Percentiles rank a stretch among this genome's conserved stretches.
Evolutionary conservation across 2,888 invertebrate genomes (phyloP).

Genomic region (Acheta domesticus): DNA sequence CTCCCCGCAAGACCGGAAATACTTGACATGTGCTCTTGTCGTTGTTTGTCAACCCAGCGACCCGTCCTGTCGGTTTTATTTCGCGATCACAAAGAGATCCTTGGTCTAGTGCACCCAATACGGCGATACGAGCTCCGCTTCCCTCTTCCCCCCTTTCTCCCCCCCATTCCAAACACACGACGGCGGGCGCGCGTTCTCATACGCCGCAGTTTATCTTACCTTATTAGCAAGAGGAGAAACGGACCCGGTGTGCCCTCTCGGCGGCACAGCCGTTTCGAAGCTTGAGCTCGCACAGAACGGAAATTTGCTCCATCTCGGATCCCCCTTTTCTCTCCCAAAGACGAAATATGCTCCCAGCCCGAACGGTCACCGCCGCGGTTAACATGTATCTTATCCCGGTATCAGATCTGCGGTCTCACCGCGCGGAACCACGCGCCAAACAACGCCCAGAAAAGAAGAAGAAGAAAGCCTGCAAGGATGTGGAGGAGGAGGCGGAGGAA

Average conservation of each 20-base stretch:
- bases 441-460: not conserved
- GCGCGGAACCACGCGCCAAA: not conserved
- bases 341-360: not conserved
- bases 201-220: not conserved
- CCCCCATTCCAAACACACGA: too few species aligned
- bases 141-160: not conserved
- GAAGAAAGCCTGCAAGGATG: not conserved
- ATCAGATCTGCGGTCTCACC: not conserved
- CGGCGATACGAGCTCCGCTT: not conserved
- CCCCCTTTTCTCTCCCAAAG: constrained; percentile 4
- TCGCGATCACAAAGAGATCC: constrained; percentile 18
- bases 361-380: not conserved
- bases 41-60: not conserved
- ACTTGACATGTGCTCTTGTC: constrained; percentile 9
- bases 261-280: too few species aligned
- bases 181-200: not conserved
- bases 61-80: not conserved
- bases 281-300: not conserved
- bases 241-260: not conserved
- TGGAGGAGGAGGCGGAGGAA: not conserved
- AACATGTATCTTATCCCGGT: not conserved
- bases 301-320: not conserved
- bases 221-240: not conserved
- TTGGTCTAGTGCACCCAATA: not conserved
- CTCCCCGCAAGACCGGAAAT: constrained; percentile 8